Percentiles rank a stretch among this genome's conserved stretches.
These are phyloP conservation scores for Dorcus hopei DNA, from an alignment of 2,888 invertebrate species.

Conservation along the genomic window DNA sequence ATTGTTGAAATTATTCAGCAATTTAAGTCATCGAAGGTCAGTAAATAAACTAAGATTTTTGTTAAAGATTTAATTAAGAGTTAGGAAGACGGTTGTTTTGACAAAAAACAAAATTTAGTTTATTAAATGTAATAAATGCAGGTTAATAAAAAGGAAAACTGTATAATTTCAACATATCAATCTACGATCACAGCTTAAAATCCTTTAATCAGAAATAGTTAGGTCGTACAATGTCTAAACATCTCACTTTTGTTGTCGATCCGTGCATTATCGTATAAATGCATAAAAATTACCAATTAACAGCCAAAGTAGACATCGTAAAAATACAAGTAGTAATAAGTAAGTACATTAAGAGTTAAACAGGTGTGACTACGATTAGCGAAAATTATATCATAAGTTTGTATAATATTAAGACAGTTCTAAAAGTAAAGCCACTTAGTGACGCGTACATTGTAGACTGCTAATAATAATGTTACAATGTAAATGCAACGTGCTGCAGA, in stretches of 20 bases:
- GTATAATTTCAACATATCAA: slow-evolving; percentile 10
- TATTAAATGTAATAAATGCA: too few species aligned
- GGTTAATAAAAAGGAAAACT: too few species aligned
- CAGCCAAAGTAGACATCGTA: slow-evolving; percentile 46
- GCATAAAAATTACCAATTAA: slow-evolving; percentile 48
- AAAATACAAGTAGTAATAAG: slow-evolving; percentile 7
- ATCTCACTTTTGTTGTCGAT: slow-evolving; percentile 53
- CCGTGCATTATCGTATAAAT: slow-evolving; percentile 47
- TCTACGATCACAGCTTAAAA: slow-evolving; percentile 46
- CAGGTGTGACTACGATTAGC: slow-evolving; percentile 13
- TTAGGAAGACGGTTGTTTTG: too few species aligned
- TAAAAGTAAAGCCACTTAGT: slow-evolving; percentile 26
- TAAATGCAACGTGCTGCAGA: slow-evolving; percentile 9
- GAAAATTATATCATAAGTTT: slow-evolving; percentile 5
- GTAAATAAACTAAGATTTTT: too few species aligned
- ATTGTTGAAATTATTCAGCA: slow-evolving; percentile 10
- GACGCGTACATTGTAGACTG: slow-evolving; percentile 15
- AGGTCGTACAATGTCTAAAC: slow-evolving; percentile 47
- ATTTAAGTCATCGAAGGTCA: neutral
- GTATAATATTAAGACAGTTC: slow-evolving; percentile 2
- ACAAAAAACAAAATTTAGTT: too few species aligned
- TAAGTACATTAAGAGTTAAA: slow-evolving; percentile 1
- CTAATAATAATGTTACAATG: slow-evolving; percentile 7
- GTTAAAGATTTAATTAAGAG: too few species aligned
- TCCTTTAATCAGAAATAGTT: slow-evolving; percentile 40